Evolutionary conservation across 2,797 vertebrate genomes (phyloP), one percentile per base, ranked within the genome.

Genomic region (Sebastes taczanowskii): DNA sequence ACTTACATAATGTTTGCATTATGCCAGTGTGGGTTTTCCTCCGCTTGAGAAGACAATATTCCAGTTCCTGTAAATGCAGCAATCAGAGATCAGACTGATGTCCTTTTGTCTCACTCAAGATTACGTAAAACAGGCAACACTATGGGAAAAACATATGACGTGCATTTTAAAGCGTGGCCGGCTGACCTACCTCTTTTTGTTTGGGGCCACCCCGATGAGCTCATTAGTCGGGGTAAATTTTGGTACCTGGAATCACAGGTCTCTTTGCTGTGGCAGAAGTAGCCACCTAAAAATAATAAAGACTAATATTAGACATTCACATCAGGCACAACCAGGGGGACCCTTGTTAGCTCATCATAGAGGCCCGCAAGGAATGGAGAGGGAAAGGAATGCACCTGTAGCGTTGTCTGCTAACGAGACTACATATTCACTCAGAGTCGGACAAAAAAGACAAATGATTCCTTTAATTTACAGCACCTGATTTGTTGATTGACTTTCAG

Each of bases 1-100:
- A 94, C 96, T 95, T 94, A 97, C 97, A 96, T 95, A 82, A 96
- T 95, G 84, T 97, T 97, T 46, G 96, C 80, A 74, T 96, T 97
- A 80, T 96, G 88, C 96, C 96, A 97, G 80, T 96, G 95, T 62
- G 96, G 96, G 85, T 96, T 97, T 91, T 96, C 96, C 18, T 96
- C 96, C 2, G 80, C 90, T 76, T 95, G 94, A 53, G 95, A 35
- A 42, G 97, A 97, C 71, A 97, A 82, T 88, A 97, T 96, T 86
- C 97, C 97, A 88, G 86, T 94, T 70, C 96, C 97, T 97, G 91
- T 63, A 78, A 92, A 86, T 64, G 49, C 81, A 73, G 3, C 46
- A 86, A 79, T 63, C 35, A 76, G 20, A 75, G 7, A 67, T 81
- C 25, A 89, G 56, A 80, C 58, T 67, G 30, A 80, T 71, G 14